Conservation (phyloP, 2,113 vertebrate species). For the Nyctereutes procyonoides region DNA sequence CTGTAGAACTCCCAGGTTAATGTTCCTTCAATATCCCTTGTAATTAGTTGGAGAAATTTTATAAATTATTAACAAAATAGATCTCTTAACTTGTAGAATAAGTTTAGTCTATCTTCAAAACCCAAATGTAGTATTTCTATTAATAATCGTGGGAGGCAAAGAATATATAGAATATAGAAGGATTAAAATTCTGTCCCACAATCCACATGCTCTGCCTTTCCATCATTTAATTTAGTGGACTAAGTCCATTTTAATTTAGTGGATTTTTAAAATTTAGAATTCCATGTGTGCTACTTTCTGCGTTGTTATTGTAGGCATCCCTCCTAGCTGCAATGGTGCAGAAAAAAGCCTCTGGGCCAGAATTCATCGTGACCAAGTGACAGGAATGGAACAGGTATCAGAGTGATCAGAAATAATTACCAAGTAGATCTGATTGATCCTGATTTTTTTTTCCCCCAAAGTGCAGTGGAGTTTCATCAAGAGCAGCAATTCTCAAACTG, state of each 20-base stretch:
- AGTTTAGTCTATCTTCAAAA: constrained; percentile 10
- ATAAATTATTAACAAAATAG: not conserved
- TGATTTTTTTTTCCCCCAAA: not conserved
- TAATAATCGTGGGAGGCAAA: not conserved
- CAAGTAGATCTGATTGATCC: not conserved
- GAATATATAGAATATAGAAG: not conserved
- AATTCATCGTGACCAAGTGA: not conserved
- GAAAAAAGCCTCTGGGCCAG: not conserved
- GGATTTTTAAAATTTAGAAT: not conserved
- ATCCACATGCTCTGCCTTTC: not conserved
- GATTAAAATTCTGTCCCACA: not conserved
- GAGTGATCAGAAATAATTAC: not conserved
- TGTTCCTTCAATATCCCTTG: not conserved
- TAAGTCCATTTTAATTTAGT: not conserved
- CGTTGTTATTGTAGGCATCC: not conserved
- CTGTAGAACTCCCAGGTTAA: not conserved
- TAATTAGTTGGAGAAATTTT: not conserved
- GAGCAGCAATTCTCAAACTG: not conserved
- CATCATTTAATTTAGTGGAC: not conserved
- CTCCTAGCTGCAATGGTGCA: not conserved
- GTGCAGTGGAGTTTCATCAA: not conserved
- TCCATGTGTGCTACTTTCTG: not conserved
- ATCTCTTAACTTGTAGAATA: not conserved
- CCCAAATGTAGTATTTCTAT: not conserved
- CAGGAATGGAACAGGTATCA: not conserved